Evolutionary conservation across 2,888 invertebrate species (phyloP).

Genomic region (Tenthredo scrophulariae): DNA sequence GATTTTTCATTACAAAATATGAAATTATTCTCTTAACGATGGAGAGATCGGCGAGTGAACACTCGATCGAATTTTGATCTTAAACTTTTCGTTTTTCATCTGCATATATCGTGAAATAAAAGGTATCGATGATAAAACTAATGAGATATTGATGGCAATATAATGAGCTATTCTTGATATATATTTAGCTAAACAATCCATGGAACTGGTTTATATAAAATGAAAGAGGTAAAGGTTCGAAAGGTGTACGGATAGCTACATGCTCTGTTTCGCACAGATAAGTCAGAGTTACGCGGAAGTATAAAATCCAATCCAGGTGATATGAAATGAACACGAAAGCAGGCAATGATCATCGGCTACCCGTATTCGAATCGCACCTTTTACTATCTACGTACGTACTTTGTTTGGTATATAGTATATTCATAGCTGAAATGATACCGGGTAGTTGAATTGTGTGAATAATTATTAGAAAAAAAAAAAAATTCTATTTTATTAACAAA

Average conservation of each 20-base stretch:
- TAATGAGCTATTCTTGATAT: background rate
- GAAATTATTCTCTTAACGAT: background rate
- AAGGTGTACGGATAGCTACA: conserved; percentile 28
- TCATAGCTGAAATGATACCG: background rate
- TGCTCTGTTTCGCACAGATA: conserved; percentile 52
- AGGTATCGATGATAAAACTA: background rate
- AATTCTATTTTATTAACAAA: no score
- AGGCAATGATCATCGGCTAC: background rate
- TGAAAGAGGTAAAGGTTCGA: conserved; percentile 19
- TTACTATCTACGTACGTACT: background rate
- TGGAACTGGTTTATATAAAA: background rate
- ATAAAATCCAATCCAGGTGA: background rate
- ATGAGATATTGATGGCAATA: background rate
- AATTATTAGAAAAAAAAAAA: no score
- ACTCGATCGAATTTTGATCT: background rate
- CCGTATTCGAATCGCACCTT: conserved; percentile 3
- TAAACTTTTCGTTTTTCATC: background rate
- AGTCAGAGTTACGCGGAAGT: conserved; percentile 50
- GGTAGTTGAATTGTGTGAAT: background rate
- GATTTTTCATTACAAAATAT: background rate
- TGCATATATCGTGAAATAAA: no score
- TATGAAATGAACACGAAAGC: conserved; percentile 6
- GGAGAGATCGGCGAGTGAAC: background rate
- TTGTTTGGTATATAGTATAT: background rate
- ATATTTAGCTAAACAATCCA: background rate